Conservation (phyloP, 2,888 invertebrate species). For the Plagiodera versicolora region DNA sequence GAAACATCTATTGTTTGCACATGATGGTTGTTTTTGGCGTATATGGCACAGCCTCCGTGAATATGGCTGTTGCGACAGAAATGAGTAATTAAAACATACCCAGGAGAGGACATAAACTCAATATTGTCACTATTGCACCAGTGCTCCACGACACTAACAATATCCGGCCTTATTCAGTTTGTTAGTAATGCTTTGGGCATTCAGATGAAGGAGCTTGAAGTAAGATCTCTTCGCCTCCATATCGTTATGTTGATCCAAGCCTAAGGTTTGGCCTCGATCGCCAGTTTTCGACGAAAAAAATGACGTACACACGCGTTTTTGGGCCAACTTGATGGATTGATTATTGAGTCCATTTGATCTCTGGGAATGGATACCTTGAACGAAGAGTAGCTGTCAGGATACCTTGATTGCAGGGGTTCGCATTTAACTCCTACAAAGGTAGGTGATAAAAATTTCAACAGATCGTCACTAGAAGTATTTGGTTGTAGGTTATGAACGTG, state of each 20-base stretch:
- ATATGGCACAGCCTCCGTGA: background rate
- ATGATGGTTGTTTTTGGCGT: background rate
- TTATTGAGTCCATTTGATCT: too few relatives aligned
- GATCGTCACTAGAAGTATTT: background rate
- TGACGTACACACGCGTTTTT: too few relatives aligned
- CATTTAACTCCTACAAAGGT: background rate
- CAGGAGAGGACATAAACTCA: background rate
- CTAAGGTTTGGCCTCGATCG: too few relatives aligned
- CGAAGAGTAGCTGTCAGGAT: background rate
- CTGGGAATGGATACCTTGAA: too few relatives aligned
- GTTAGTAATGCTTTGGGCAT: background rate
- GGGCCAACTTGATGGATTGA: too few relatives aligned
- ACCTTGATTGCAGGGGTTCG: background rate
- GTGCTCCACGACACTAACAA: background rate
- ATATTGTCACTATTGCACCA: background rate
- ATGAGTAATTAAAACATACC: background rate
- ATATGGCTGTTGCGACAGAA: background rate
- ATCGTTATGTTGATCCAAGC: too few relatives aligned
- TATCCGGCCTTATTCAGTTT: background rate
- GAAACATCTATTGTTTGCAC: background rate
- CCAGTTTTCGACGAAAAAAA: too few relatives aligned
- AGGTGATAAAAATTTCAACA: background rate
- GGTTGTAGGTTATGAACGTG: background rate
- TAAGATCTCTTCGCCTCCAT: too few relatives aligned
- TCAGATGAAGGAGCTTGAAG: constrained; percentile 10